Evolutionary conservation across 2,888 invertebrate genomes (phyloP).

Genomic region (Gortyna flavago): DNA sequence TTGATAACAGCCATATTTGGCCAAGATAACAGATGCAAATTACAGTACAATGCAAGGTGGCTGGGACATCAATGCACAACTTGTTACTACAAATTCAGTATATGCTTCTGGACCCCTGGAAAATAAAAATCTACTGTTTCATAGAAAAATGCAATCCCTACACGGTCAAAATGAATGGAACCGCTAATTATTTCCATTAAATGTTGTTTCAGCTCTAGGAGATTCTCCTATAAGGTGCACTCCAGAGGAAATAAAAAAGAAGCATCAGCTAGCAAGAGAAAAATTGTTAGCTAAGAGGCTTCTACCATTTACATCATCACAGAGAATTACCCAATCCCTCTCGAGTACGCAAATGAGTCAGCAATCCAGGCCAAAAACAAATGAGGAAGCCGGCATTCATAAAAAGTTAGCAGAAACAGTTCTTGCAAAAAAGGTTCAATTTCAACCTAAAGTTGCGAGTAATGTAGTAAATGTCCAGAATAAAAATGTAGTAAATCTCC

Average conservation of each 20-base stretch:
- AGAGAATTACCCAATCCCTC: constrained; percentile 65
- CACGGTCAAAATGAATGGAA: too few relatives aligned
- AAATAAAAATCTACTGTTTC: too few relatives aligned
- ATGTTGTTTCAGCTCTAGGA: constrained; percentile 69
- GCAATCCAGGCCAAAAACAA: constrained; percentile 33
- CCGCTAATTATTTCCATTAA: not conserved
- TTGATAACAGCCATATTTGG: not conserved
- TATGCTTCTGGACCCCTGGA: too few relatives aligned
- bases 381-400: constrained; percentile 45
- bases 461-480: constrained; percentile 53
- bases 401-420: constrained; percentile 38
- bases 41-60: not conserved
- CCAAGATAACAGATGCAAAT: not conserved
- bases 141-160: too few relatives aligned
- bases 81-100: too few relatives aligned
- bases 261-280: constrained; percentile 90
- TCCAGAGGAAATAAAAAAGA: constrained; percentile 91
- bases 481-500: constrained; percentile 53
- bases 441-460: constrained; percentile 77
- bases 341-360: constrained; percentile 45
- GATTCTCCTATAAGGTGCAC: constrained; percentile 88
- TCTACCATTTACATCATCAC: constrained; percentile 82
- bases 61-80: too few relatives aligned
- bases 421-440: constrained; percentile 59
- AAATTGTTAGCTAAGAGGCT: constrained; percentile 89